Evolutionary conservation across 2,797 vertebrate genomes (phyloP).

Genomic region (Neopelma chrysocephalum): DNA sequence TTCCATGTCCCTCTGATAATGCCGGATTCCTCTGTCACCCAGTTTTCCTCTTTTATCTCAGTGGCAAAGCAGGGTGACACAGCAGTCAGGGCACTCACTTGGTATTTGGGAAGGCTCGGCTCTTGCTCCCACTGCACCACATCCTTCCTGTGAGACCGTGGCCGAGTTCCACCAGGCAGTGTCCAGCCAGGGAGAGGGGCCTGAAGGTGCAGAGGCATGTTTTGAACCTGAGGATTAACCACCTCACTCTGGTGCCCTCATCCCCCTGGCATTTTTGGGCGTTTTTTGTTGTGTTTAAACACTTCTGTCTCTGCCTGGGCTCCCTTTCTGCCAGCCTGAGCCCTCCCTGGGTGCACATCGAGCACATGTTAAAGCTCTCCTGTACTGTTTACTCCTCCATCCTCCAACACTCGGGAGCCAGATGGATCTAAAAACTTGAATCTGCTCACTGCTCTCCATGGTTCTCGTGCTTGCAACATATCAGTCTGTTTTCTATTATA

Average conservation of each 20-base stretch:
- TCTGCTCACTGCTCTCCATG: background rate
- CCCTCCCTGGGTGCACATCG: rapidly evolving
- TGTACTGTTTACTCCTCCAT: background rate
- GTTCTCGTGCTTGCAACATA: background rate
- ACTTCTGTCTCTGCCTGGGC: background rate
- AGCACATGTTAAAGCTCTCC: background rate
- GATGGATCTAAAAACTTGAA: background rate
- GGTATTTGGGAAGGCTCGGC: background rate
- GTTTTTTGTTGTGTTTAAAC: background rate
- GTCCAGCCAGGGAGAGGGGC: rapidly evolving
- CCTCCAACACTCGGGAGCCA: background rate
- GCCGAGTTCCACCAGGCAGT: background rate
- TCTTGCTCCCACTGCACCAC: background rate
- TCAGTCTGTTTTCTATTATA: background rate
- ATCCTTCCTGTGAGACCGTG: background rate
- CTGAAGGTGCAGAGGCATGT: background rate
- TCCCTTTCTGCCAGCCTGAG: background rate
- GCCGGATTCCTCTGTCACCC: background rate
- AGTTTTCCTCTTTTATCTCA: background rate
- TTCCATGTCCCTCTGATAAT: background rate
- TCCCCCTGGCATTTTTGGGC: background rate
- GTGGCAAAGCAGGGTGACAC: background rate
- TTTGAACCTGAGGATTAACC: background rate
- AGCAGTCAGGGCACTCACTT: rapidly evolving
- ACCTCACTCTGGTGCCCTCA: rapidly evolving